Evolutionary conservation across 1,140 invertebrate species (phyloP).

Genomic region (Zaprionus gabonicus): DNA sequence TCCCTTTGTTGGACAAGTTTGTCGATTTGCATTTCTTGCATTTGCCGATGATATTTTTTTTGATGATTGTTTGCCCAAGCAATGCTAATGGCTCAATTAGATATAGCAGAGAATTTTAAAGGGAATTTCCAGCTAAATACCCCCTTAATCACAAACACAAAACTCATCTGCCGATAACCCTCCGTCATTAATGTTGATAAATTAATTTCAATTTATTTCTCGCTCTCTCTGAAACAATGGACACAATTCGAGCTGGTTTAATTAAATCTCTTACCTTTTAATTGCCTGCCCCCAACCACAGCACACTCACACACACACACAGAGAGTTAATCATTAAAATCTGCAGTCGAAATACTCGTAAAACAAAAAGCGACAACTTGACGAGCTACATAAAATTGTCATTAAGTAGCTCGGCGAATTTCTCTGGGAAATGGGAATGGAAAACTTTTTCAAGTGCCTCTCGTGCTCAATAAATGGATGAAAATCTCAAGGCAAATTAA

Average conservation of each 20-base stretch:
- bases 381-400: slow-evolving; percentile 72
- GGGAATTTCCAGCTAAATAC: background rate
- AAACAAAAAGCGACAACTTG: slow-evolving; percentile 56
- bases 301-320: background rate
- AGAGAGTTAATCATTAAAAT: slow-evolving; percentile 56
- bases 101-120: background rate
- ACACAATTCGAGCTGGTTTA: slow-evolving; percentile 19
- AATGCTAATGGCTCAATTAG: slow-evolving; percentile 25
- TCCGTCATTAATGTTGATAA: slow-evolving; percentile 24
- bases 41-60: slow-evolving; percentile 26
- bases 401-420: slow-evolving; percentile 55
- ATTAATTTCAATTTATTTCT: slow-evolving; percentile 35
- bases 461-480: slow-evolving; percentile 36
- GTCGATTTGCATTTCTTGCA: slow-evolving; percentile 35
- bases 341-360: slow-evolving; percentile 38
- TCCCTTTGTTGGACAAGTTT: slow-evolving; percentile 13
- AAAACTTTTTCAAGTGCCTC: slow-evolving; percentile 57
- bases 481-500: slow-evolving; percentile 49
- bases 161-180: background rate
- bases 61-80: slow-evolving; percentile 14
- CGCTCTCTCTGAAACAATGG: slow-evolving; percentile 12
- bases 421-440: slow-evolving; percentile 6
- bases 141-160: background rate
- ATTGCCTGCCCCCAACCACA: slow-evolving; percentile 8
- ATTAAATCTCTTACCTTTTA: slow-evolving; percentile 49